A percentile compares a stretch with the other conserved stretches of the same genome.
phyloP scores from a whole-genome alignment of 2,888 invertebrate species.

The Nudaria mundana region DNA sequence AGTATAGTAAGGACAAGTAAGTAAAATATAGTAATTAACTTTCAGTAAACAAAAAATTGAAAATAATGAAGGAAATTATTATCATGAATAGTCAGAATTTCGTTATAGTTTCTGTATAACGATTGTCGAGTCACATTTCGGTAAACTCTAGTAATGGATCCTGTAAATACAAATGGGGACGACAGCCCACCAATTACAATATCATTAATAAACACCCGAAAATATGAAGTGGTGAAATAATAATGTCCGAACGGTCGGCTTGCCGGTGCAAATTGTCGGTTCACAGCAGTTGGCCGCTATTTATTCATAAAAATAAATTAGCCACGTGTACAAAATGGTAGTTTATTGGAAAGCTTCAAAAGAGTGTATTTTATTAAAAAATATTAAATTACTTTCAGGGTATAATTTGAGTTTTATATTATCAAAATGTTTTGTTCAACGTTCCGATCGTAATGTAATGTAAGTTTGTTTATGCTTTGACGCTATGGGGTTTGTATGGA shows the following conservation, averaged over 20 bases:
- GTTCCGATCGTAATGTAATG: no score
- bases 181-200: slow-evolving; percentile 65
- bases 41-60: no score
- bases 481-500: no score
- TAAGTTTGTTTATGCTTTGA: no score
- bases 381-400: slow-evolving; percentile 16
- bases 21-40: no score
- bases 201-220: slow-evolving; percentile 69
- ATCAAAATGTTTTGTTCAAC: no score
- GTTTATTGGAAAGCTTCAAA: slow-evolving; percentile 37
- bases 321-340: slow-evolving; percentile 43
- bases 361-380: slow-evolving; percentile 28
- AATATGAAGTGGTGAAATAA: slow-evolving; percentile 66
- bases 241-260: slow-evolving; percentile 41
- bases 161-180: slow-evolving; percentile 51
- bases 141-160: slow-evolving; percentile 42
- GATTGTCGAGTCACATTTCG: slow-evolving; percentile 24
- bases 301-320: slow-evolving; percentile 49
- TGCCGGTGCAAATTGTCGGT: slow-evolving; percentile 47
- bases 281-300: slow-evolving; percentile 28
- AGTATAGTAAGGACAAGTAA: no score
- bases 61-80: no score
- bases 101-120: no score
- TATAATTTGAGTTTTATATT: no score
- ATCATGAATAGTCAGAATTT: no score